Base-by-base conservation (phyloP, 2,888 invertebrate genomes). In the Unio delphinus region DNA sequence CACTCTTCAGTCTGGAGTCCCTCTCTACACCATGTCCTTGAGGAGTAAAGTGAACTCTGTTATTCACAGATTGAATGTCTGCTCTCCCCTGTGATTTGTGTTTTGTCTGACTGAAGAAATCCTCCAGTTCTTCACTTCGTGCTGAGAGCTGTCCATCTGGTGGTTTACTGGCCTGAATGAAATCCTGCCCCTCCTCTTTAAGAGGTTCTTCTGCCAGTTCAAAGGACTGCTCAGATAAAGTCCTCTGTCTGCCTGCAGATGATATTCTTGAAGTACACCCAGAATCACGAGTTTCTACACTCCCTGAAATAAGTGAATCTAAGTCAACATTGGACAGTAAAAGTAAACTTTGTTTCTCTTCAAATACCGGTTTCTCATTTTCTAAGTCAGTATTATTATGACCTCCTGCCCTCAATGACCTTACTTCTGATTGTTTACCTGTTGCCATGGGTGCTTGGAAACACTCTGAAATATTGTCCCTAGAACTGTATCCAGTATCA, bases 281-380 rank as follows among this genome's bases (percentile, higher is more conserved):
- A 6, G 72, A 69, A 68, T 77, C 76, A 17, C 65, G 67, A 34
- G 68, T 73, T 15, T 73, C 61, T 63, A 70, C 75, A 69, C 76
- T 75, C 64, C 80, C 80, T 2, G 84, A 82, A 8, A 76, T 75
- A 28, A 78, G 77, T 4, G 84, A 84, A 34, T 81, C 82, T 34
- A 84, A 74, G 34, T 84, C 85, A 63, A 81, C 83, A 65, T 83
- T 80, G n/a, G 80, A 76, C 63, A 82, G 66, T n/a, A 75, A 67
- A 54, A 77, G 78, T 55, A 73, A 67, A 64, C 67, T 75, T 20
- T 59, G 69, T 65, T 68, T 69, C 6, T 72, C 60, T 55, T 30
- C 55, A 55, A 57, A 34, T 30, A 68, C 67, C 34, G 58, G 62
- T 26, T 73, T 71, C 57, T 64, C 72, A 69, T 66, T 69, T 6